These are phyloP conservation scores for Anoura caudifer DNA, from an alignment of 2,113 vertebrate species.

Conservation along the genomic window DNA sequence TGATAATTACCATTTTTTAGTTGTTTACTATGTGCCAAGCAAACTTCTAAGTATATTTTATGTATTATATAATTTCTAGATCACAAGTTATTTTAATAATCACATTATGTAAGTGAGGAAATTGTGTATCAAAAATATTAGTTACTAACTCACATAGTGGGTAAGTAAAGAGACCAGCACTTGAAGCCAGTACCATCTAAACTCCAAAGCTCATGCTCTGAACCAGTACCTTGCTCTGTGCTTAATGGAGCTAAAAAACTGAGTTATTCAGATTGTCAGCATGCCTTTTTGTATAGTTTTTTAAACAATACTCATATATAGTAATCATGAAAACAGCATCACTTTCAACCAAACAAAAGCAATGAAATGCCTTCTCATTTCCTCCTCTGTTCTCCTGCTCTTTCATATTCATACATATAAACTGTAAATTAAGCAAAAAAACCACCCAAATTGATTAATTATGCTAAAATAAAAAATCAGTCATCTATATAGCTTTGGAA, in stretches of 20 bases:
- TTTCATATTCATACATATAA: slow-evolving; percentile 20
- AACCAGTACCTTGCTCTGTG: not conserved
- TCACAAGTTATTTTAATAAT: not conserved
- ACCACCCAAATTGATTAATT: slow-evolving; percentile 8
- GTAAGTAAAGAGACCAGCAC: not conserved
- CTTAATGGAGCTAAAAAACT: not conserved
- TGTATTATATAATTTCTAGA: not conserved
- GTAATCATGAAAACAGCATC: slow-evolving; percentile 5
- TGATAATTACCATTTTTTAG: not conserved
- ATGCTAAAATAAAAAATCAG: slow-evolving; percentile 20
- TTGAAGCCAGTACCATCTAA: not conserved
- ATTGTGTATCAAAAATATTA: not conserved
- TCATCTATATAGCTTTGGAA: not conserved
- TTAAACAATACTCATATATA: not conserved
- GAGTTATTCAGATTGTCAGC: not conserved
- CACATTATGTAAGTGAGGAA: not conserved
- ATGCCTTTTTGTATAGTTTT: not conserved
- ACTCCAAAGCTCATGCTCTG: not conserved
- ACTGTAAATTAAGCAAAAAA: not conserved
- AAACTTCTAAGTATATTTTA: not conserved
- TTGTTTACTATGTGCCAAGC: not conserved
- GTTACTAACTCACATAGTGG: not conserved
- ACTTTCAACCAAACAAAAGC: not conserved
- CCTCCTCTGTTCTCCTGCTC: not conserved
- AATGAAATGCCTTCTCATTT: not conserved